Evolutionary conservation across 2,113 vertebrate genomes (phyloP).

Genomic region (Calypte anna): DNA sequence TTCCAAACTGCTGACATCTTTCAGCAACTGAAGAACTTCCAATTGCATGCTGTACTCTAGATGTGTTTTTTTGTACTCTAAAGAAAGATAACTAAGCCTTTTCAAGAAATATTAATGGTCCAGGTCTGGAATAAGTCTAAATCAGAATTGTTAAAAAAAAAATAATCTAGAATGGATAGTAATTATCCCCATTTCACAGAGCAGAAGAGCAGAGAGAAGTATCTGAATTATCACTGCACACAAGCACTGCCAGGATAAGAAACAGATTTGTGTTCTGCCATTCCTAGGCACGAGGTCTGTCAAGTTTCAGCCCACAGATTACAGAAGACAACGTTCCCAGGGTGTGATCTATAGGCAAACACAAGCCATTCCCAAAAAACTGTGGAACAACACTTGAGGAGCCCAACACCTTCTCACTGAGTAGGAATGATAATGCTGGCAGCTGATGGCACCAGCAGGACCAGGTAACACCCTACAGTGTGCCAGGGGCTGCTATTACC

Average conservation of each 20-base stretch:
- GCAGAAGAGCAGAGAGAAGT: neutral
- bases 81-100: slow-evolving; percentile 35
- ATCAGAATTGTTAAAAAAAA: neutral
- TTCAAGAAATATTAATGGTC: slow-evolving; percentile 45
- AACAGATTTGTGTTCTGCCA: neutral
- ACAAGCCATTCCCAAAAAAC: neutral
- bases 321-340: neutral
- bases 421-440: accelerated
- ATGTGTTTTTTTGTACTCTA: slow-evolving; percentile 26
- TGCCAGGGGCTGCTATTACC: neutral
- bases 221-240: neutral
- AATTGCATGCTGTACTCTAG: slow-evolving; percentile 34
- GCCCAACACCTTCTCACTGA: accelerated
- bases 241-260: slow-evolving; percentile 19
- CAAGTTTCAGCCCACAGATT: neutral
- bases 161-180: neutral
- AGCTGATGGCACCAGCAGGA: neutral
- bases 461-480: accelerated
- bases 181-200: neutral
- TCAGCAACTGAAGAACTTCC: slow-evolving; percentile 23
- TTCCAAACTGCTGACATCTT: slow-evolving; percentile 63
- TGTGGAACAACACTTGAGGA: accelerated
- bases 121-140: slow-evolving; percentile 24
- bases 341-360: neutral
- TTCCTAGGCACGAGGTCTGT: neutral